phyloP scores from a whole-genome alignment of 2,797 vertebrate genomes.

The Notoglanidium macrostoma region DNA sequence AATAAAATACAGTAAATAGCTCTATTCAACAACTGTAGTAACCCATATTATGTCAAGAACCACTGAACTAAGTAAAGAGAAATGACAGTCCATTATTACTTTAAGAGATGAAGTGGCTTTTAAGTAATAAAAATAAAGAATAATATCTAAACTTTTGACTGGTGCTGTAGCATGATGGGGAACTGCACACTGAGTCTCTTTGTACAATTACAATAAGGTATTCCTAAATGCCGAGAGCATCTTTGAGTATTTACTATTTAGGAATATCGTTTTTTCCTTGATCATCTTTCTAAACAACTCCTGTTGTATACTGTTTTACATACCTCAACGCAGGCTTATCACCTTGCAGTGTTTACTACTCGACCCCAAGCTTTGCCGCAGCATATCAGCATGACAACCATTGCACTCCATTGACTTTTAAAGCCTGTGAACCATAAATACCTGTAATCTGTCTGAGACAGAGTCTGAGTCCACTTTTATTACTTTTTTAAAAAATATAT shows the following conservation, averaged over 20 bases:
- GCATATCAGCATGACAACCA: not conserved
- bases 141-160: no score
- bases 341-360: conserved; percentile 3
- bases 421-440: conserved; percentile 29
- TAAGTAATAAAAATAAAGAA: no score
- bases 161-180: no score
- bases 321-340: not conserved
- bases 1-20: no score
- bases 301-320: not conserved
- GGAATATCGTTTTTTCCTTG: no score
- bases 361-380: not conserved
- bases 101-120: no score
- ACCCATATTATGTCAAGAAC: no score
- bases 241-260: conserved; percentile 1
- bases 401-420: conserved; percentile 6
- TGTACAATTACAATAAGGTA: no score
- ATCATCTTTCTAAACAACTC: not conserved
- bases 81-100: no score
- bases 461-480: conserved; percentile 29
- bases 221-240: not conserved
- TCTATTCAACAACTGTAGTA: no score
- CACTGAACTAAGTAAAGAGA: no score
- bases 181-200: no score
- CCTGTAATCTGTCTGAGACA: conserved; percentile 36
- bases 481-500: conserved; percentile 6